Percentiles rank a stretch among this genome's conserved stretches.
Evolutionary conservation across 2,797 vertebrate species (phyloP).

Genomic region (Alca torda): DNA sequence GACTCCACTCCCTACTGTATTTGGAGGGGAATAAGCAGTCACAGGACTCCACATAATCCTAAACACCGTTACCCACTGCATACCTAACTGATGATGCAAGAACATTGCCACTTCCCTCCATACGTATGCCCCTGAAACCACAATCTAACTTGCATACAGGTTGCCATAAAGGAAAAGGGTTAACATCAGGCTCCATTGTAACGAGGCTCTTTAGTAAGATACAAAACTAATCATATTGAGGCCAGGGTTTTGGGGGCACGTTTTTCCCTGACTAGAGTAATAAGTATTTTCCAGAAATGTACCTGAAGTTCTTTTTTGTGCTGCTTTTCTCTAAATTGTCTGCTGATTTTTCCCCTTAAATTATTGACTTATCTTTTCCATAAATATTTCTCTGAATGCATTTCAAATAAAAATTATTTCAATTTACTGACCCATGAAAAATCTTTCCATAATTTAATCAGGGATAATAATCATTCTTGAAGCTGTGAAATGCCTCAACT

Average conservation of each 20-base stretch:
- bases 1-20: neutral
- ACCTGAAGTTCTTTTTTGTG: neutral
- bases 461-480: slow-evolving; percentile 25
- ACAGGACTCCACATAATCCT: neutral
- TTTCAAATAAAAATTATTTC: slow-evolving; percentile 15
- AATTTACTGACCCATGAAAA: slow-evolving; percentile 17
- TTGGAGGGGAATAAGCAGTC: neutral
- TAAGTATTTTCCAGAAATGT: neutral
- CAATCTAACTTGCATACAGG: neutral
- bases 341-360: neutral
- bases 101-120: neutral
- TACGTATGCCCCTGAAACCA: fast-evolving
- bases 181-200: neutral
- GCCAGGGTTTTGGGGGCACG: neutral
- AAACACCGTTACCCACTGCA: neutral
- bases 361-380: neutral
- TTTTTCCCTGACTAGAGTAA: neutral
- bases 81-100: neutral
- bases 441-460: slow-evolving; percentile 17
- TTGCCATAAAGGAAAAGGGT: neutral
- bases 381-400: slow-evolving; percentile 3
- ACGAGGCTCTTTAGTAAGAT: neutral
- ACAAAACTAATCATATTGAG: neutral
- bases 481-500: slow-evolving; percentile 29
- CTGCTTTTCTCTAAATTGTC: neutral